phyloP scores from a whole-genome alignment of 2,888 invertebrate genomes.

The Oxycera nigricornis region DNA sequence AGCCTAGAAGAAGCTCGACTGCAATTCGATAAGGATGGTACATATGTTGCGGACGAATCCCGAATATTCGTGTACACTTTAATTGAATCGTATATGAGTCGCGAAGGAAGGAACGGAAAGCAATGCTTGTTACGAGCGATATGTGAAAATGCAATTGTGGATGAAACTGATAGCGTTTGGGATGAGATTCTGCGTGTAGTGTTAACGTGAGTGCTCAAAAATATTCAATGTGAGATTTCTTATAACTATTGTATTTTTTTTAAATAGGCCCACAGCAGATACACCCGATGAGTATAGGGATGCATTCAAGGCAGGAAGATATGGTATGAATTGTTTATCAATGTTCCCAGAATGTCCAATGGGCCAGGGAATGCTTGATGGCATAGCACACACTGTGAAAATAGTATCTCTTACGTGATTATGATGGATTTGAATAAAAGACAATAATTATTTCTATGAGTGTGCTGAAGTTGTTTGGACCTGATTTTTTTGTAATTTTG shows the following conservation, averaged over 20 bases:
- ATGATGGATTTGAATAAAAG: too few relatives aligned
- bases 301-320: conserved; percentile 70
- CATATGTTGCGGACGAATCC: conserved; percentile 41
- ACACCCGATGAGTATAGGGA: conserved; percentile 66
- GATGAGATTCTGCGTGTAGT: conserved; percentile 55
- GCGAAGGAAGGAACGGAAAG: conserved; percentile 37
- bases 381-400: conserved; percentile 55
- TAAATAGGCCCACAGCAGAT: conserved; percentile 50
- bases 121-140: conserved; percentile 42
- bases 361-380: conserved; percentile 68
- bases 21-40: conserved; percentile 40
- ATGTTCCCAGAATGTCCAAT: conserved; percentile 69
- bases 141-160: conserved; percentile 42
- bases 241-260: conserved; percentile 58
- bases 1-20: conserved; percentile 4
- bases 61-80: conserved; percentile 36
- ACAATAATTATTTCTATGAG: too few relatives aligned
- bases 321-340: conserved; percentile 70
- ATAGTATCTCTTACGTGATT: too few relatives aligned
- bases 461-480: too few relatives aligned
- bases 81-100: conserved; percentile 40
- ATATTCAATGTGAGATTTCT: background rate
- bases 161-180: conserved; percentile 49
- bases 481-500: too few relatives aligned
- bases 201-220: conserved; percentile 51